These are phyloP conservation scores for Campoletis raptor DNA, from an alignment of 2,888 invertebrate genomes.

Conservation along the genomic window DNA sequence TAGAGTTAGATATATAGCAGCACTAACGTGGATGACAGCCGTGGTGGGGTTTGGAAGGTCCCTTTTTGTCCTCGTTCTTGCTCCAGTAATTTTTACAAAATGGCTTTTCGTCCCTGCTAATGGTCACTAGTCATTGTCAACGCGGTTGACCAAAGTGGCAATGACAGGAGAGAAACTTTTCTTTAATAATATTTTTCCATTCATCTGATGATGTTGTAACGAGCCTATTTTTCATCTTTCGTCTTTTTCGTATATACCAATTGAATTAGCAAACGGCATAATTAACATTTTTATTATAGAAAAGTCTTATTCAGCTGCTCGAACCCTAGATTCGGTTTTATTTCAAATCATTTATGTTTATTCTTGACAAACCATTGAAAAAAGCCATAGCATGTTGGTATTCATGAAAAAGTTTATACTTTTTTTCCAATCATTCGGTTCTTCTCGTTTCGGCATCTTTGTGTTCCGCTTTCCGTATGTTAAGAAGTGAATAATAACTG, in stretches of 20 bases:
- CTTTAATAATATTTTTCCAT: constrained; percentile 24
- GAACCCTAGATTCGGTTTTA: background rate
- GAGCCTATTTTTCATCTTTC: background rate
- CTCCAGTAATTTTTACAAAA: constrained; percentile 79
- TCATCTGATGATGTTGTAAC: background rate
- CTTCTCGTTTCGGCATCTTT: constrained; percentile 8
- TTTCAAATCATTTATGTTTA: background rate
- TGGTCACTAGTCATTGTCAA: constrained; percentile 60
- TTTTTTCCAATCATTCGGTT: constrained; percentile 3
- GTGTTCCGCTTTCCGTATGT: background rate
- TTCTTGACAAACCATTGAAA: background rate
- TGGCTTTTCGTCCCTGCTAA: constrained; percentile 72
- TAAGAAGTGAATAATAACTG: constrained; percentile 45
- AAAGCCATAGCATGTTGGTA: background rate
- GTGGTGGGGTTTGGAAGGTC: constrained; percentile 64
- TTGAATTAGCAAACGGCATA: background rate
- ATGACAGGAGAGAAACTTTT: constrained; percentile 14
- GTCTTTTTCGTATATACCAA: background rate
- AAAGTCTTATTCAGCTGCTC: background rate
- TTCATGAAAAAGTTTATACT: background rate
- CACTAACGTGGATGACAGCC: constrained; percentile 28
- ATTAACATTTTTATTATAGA: background rate
- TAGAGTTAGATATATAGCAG: constrained; percentile 53
- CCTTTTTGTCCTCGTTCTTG: constrained; percentile 70
- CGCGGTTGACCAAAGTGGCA: constrained; percentile 52